phyloP scores from a whole-genome alignment of 2,888 invertebrate genomes.

The Plagiodera versicolora region DNA sequence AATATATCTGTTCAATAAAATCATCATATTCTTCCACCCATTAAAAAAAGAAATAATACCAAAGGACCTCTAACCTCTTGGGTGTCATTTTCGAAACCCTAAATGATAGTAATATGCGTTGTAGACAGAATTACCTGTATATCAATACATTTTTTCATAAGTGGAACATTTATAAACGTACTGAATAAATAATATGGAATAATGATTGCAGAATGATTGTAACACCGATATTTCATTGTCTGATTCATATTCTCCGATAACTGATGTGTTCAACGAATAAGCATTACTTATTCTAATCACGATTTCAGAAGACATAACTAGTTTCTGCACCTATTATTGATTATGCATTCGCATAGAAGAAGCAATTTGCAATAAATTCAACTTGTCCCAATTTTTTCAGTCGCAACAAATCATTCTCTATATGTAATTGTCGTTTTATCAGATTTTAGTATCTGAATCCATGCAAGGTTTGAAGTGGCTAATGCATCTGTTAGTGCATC shows the following conservation, averaged over 20 bases:
- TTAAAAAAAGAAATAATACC: too few species aligned
- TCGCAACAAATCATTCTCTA: slow-evolving; percentile 40
- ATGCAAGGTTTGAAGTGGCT: slow-evolving; percentile 47
- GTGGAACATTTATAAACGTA: too few species aligned
- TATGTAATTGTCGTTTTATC: slow-evolving; percentile 44
- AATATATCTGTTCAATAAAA: too few species aligned
- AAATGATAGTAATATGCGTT: too few species aligned
- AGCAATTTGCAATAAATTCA: slow-evolving; percentile 36
- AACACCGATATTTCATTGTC: background rate
- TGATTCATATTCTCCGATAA: background rate
- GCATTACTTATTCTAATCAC: background rate
- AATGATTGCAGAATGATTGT: too few species aligned
- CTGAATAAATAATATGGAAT: too few species aligned
- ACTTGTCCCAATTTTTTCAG: slow-evolving; percentile 26
- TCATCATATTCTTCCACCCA: too few species aligned
- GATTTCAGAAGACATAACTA: background rate
- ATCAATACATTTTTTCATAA: too few species aligned
- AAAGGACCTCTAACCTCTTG: too few species aligned
- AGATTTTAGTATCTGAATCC: slow-evolving; percentile 45
- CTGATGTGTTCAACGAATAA: background rate
- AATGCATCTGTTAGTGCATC: slow-evolving; percentile 49
- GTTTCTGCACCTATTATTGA: slow-evolving; percentile 7
- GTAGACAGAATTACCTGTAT: too few species aligned
- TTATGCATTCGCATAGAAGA: slow-evolving; percentile 10
- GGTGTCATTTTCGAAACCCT: too few species aligned